Evolutionary conservation across 92 coral and sea anemone species (phyloP), one percentile per base, ranked within the genome.

Genomic region (Palythoa grandiflora): DNA sequence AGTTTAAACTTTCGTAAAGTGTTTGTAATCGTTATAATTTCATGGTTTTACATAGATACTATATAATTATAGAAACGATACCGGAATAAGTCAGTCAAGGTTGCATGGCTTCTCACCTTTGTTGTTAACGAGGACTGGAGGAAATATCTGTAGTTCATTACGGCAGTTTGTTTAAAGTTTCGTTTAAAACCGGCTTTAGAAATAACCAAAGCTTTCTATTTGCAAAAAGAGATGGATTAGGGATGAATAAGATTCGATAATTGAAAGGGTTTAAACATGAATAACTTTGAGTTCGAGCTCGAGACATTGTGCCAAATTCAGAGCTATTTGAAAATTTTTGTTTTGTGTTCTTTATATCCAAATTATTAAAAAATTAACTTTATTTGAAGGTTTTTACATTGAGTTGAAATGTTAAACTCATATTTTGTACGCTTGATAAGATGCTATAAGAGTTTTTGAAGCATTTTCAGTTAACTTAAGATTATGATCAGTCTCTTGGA

Each of bases 11-110:
- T 48, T 81, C 14, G 20, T 44, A 20, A 44, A 63, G 73, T 38
- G 73, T 80, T 63, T 40, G 21, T 36, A 53, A 81, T 48, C 48
- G 36, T 57, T 80, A 44, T 66, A 81, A 13, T 81, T 81, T 63
- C n/a, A 6, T 40, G 40, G 75, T 44, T 17, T 66, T 81, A 28
- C 16, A 48, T 17, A 81, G 19, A 68, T 81, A 68, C 13, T 9
- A 13, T 48, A 48, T 65, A 47, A 47, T 65, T 44, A 81, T 47
- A 66, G 72, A 68, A 66, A 81, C 16, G 75, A 35, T 3, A 70
- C 47, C 44, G 14, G 55, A 3, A 13, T 59, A 14, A 63, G 70
- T 63, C 0, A 63, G 37, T n/a, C 20, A 9, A 17, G 9, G 70
- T n/a, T 17, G 28, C 28, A 28, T 28, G 36, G 70, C 70, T 63